Evolutionary conservation across 2,888 invertebrate genomes (phyloP).

Genomic region (Clusia tigrina): DNA sequence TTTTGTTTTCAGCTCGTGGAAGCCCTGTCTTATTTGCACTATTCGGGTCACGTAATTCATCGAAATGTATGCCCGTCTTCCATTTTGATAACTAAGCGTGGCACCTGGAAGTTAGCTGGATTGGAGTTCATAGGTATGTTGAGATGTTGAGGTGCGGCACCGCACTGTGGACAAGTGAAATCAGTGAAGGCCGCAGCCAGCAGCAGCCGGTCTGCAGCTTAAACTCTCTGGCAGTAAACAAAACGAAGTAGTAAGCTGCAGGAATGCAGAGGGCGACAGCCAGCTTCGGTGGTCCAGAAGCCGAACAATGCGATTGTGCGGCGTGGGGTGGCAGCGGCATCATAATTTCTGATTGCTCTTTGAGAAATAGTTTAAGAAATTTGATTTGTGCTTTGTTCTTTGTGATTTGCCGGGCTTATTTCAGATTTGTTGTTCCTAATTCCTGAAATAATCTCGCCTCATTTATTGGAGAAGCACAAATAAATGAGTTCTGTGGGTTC

Average conservation of each 20-base stretch:
- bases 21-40: slow-evolving; percentile 91
- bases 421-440: neutral
- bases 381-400: neutral
- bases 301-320: neutral
- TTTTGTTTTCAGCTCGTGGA: slow-evolving; percentile 91
- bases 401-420: neutral
- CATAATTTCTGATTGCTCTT: neutral
- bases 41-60: slow-evolving; percentile 86
- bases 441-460: neutral
- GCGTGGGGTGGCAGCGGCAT: no score
- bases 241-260: no score
- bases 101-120: slow-evolving; percentile 96
- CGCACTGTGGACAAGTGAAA: no score
- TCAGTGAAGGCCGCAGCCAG: neutral
- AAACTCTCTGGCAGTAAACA: no score
- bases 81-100: slow-evolving; percentile 88
- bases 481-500: no score
- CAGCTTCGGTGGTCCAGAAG: no score
- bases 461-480: no score
- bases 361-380: neutral
- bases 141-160: neutral
- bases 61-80: slow-evolving; percentile 94
- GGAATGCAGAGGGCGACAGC: no score
- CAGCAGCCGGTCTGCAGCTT: no score
- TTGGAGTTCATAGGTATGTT: slow-evolving; percentile 86